Base-by-base conservation (phyloP, 2,888 invertebrate species). In the Fragum whitleyi region DNA sequence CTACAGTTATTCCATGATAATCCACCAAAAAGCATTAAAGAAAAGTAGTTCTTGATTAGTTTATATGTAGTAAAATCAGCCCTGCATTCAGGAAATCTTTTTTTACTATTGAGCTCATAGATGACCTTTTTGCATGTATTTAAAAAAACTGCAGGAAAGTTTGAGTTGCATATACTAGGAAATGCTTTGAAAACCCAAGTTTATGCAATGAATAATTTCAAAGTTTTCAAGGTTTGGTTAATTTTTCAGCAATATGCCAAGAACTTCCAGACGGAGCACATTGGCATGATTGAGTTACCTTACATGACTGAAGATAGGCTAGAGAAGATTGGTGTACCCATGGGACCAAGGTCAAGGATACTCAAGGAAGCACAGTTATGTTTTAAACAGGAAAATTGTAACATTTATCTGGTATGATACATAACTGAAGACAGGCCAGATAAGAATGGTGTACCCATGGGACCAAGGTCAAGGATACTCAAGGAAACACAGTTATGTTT, bases 381-480 rank as follows among this genome's bases (percentile, higher is more conserved):
- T 83, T 92, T 93, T 77, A 61, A 91, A 74, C 92, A 92, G 70
- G 92, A 92, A 69, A 92, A 92, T 73, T 91, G 92, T 78, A 89
- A 87, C 59, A 89, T 92, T 26, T 93, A 93, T 80, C 89, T 93
- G 61, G 91, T 91, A 29, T 47, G n/a, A 47, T 98, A 97, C 95
- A 95, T 98, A 87, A 97, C 97, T 0, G 98, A 98, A 93, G 97
- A 98, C 88, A 95, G 97, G 77, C 95, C 98, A 6, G 96, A 97
- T 87, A 97, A 97, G 79, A 96, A 98, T 92, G 97, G 98, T 0
- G 96, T 98, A n/a, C 98, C 98, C 0, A 95, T 98, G 90, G 98
- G 98, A 14, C 98, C 98, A 1, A 94, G 98, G 84, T 95, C 97
- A 91, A 95, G 98, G 91, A 98, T 98, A 90, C 95, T 98, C 81